Evolutionary conservation across 1,140 invertebrate genomes (phyloP), one percentile per base, ranked within the genome.

Genomic region (Goniozus legneri): DNA sequence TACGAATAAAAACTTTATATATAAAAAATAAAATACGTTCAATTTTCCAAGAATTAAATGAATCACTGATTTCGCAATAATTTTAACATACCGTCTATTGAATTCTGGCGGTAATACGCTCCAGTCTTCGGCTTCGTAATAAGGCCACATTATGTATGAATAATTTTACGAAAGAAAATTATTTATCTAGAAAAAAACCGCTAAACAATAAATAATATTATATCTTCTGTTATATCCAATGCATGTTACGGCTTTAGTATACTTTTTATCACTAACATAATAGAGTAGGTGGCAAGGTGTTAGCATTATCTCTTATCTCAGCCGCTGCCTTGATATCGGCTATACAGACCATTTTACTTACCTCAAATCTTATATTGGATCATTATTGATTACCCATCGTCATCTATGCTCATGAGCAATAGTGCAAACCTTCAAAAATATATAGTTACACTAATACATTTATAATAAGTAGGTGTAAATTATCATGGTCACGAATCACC

Each of bases 61-160:
- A 30, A 14, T 19, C 30, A 37, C 42, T 35, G 37, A 44, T 33
- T 41, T 20, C 22, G 10, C 10, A 27, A 10, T 27, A 27, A 27
- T 27, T 27, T 6, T 22, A 44, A 44, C 67, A 72, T 79, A 89
- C 88, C 88, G 87, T 80, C 88, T 79, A 65, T 90, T 90, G 45
- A 86, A 81, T 71, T 89, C 87, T 32, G 86, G 84, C 50, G 88
- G 88, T 58, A 90, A 74, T 57, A 89, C 82, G 73, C 86, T 88
- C 85, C 85, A 88, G 67, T 89, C 86, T 3, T 77, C 76, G 32
- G 81, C 79, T 67, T 89, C 87, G 60, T 88, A 88, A 73, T 84
- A 84, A 42, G 81, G 75, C 78, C 81, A 84, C 83, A 85, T 85
- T 16, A 37, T 63, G 6, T 4, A 27, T 6, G 10, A 6, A 27